A percentile compares a stretch with the other conserved stretches of the same genome.
Conservation (phyloP, 2,113 vertebrate genomes). For the Strigops habroptila region DNA sequence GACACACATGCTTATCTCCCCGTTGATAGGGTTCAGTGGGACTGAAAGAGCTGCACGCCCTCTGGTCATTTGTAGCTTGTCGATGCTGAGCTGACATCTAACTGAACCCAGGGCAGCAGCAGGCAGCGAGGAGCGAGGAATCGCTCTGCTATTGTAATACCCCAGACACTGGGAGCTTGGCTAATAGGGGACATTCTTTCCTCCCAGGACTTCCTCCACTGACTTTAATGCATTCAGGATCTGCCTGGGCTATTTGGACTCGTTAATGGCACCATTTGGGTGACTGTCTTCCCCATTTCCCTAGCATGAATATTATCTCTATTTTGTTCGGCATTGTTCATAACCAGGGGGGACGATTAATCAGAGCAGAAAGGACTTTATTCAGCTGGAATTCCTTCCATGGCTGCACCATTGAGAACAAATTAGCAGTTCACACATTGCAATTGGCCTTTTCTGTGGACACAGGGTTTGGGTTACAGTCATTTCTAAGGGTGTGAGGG, state of each 20-base stretch:
- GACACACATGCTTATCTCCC: constrained; percentile 23
- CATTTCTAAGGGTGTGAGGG: not conserved
- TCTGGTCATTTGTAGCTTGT: constrained; percentile 51
- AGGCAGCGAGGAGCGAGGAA: constrained; percentile 42
- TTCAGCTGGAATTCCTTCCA: not conserved
- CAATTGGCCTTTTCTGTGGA: not conserved
- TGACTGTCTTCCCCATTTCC: not conserved
- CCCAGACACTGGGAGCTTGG: not conserved
- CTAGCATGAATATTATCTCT: not conserved
- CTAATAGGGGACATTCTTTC: constrained; percentile 63
- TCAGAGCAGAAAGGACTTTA: constrained; percentile 30
- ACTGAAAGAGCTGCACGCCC: constrained; percentile 56
- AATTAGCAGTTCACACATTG: not conserved
- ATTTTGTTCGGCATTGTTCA: not conserved
- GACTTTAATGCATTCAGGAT: not conserved
- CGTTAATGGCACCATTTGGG: not conserved
- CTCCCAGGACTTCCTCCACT: constrained; percentile 14
- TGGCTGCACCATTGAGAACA: not conserved
- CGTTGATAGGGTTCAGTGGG: constrained; percentile 55
- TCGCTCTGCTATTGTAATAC: constrained; percentile 21
- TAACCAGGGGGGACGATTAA: not conserved
- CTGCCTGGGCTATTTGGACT: not conserved
- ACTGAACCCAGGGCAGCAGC: constrained; percentile 62
- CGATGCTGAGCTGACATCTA: constrained; percentile 60
- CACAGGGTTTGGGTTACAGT: accelerated